phyloP scores from a whole-genome alignment of 2,113 vertebrate genomes.

The Stegostoma tigrinum region DNA sequence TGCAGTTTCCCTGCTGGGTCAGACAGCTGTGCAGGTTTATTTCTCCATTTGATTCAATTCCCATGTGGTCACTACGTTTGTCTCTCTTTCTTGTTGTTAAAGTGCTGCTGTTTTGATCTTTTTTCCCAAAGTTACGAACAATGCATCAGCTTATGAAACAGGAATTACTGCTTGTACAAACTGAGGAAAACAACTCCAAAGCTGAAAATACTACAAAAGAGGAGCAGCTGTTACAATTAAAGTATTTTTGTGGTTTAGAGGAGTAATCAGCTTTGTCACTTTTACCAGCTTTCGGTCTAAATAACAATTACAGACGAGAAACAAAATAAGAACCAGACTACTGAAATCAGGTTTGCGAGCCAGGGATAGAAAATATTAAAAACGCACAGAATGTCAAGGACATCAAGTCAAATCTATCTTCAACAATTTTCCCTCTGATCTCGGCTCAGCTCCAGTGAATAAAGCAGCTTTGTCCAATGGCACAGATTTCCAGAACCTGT shows the following conservation, averaged over 20 bases:
- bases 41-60: too few relatives aligned
- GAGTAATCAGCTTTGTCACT: background rate
- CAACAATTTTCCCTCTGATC: background rate
- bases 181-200: too few relatives aligned
- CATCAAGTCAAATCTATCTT: background rate
- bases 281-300: background rate
- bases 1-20: too few relatives aligned
- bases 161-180: too few relatives aligned
- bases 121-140: too few relatives aligned
- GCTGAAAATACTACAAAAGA: too few relatives aligned
- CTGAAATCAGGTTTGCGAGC: background rate
- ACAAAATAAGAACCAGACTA: background rate
- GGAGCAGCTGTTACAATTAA: too few relatives aligned
- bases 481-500: background rate
- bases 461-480: background rate
- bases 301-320: background rate
- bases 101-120: too few relatives aligned
- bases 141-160: too few relatives aligned
- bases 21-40: too few relatives aligned
- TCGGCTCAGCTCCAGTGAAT: background rate
- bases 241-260: background rate
- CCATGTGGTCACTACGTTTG: too few relatives aligned
- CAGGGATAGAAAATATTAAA: background rate
- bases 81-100: too few relatives aligned
- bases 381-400: background rate